Evolutionary conservation across 1,140 invertebrate genomes (phyloP).

Genomic region (Zaprionus capensis): DNA sequence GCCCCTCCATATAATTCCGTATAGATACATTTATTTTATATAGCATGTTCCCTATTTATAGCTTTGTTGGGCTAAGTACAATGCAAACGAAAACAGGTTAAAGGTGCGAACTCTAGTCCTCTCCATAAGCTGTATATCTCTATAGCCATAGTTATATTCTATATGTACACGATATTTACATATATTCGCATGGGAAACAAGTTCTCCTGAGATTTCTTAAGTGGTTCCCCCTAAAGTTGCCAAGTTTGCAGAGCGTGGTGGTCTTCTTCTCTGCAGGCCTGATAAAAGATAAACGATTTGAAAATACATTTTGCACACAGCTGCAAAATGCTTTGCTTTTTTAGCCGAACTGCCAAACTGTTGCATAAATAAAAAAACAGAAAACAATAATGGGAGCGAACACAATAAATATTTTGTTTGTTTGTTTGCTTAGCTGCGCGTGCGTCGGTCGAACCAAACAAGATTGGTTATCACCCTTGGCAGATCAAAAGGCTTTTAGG

Average conservation of each 20-base stretch:
- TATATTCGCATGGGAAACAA: not conserved
- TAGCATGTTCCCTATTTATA: not conserved
- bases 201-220: not conserved
- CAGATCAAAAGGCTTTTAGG: not conserved
- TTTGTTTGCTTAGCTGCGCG: conserved; percentile 1
- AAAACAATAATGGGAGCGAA: not conserved
- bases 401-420: conserved; percentile 4
- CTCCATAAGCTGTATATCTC: not conserved
- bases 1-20: no score
- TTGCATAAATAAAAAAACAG: not conserved
- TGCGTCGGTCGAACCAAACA: not conserved
- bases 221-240: not conserved
- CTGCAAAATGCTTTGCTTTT: not conserved
- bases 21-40: not conserved
- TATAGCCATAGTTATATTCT: not conserved
- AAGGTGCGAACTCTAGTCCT: conserved; percentile 1
- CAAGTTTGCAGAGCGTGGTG: no score
- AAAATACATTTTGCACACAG: conserved; percentile 2
- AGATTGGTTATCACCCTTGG: not conserved
- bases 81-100: conserved; percentile 7
- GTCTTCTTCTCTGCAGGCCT: not conserved
- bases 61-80: not conserved
- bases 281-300: not conserved
- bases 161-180: not conserved
- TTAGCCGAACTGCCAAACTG: not conserved